Percentiles rank a stretch among this genome's conserved stretches.
Evolutionary conservation across 2,888 invertebrate species (phyloP).

Genomic region (Azorinus chamasolen): DNA sequence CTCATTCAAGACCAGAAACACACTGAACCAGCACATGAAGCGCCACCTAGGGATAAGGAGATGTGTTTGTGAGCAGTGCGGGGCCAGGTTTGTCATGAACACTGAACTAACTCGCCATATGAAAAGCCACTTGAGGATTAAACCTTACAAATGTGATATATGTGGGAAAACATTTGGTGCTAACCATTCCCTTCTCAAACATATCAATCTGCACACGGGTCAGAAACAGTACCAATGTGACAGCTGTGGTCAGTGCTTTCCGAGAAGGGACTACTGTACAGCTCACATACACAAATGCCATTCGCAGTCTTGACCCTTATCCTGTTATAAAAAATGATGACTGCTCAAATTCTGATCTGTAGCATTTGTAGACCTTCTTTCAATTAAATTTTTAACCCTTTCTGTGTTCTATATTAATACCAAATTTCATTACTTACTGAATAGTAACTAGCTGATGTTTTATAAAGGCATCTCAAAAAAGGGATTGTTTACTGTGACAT

Average conservation of each 20-base stretch:
- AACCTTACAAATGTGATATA: no score
- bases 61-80: neutral
- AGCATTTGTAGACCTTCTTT: no score
- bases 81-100: neutral
- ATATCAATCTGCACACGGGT: neutral
- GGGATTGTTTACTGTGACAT: no score
- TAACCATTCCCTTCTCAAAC: neutral
- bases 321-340: no score
- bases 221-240: neutral
- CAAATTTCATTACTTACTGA: no score
- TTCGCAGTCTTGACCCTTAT: no score
- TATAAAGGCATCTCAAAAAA: no score
- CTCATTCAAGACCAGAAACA: neutral
- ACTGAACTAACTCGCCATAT: neutral
- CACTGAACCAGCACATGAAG: neutral
- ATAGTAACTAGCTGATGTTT: no score
- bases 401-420: no score
- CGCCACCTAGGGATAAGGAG: neutral
- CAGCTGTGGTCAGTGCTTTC: conserved; percentile 1
- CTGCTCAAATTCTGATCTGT: no score
- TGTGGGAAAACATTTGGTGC: neutral
- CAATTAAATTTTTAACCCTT: no score
- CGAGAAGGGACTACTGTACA: neutral
- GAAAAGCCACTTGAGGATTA: neutral
- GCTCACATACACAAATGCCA: neutral